Evolutionary conservation across 2,888 invertebrate genomes (phyloP).

Genomic region (Polydrusus cervinus): DNA sequence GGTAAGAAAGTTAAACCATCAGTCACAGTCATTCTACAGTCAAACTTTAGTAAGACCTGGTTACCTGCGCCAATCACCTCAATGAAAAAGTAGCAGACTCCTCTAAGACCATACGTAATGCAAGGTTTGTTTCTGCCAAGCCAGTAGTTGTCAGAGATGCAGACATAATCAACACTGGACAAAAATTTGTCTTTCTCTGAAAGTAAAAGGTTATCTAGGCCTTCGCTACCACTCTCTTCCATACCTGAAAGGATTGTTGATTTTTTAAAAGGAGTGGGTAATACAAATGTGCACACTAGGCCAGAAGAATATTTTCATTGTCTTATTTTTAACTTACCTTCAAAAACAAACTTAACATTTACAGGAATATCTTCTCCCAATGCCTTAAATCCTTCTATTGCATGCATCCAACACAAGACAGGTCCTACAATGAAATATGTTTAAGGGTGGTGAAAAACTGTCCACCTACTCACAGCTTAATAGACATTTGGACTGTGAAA

Average conservation of each 20-base stretch:
- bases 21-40: no score
- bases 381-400: constrained; percentile 89
- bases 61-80: constrained; percentile 76
- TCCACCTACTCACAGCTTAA: no score
- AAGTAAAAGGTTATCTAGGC: constrained; percentile 89
- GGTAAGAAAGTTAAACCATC: no score
- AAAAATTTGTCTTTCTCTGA: constrained; percentile 85
- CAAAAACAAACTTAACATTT: constrained; percentile 92
- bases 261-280: not conserved
- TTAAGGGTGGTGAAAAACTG: no score
- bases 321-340: constrained; percentile 83
- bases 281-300: no score
- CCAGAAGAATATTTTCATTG: no score
- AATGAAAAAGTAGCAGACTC: constrained; percentile 92
- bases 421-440: no score
- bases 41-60: no score
- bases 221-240: constrained; percentile 98
- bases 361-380: constrained; percentile 78
- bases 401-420: constrained; percentile 96
- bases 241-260: constrained; percentile 87
- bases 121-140: constrained; percentile 96
- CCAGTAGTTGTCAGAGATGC: constrained; percentile 99
- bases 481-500: no score
- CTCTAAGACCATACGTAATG: constrained; percentile 95
- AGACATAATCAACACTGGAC: constrained; percentile 90